phyloP scores from a whole-genome alignment of 2,888 invertebrate genomes.

The Cheiracanthium punctorium region DNA sequence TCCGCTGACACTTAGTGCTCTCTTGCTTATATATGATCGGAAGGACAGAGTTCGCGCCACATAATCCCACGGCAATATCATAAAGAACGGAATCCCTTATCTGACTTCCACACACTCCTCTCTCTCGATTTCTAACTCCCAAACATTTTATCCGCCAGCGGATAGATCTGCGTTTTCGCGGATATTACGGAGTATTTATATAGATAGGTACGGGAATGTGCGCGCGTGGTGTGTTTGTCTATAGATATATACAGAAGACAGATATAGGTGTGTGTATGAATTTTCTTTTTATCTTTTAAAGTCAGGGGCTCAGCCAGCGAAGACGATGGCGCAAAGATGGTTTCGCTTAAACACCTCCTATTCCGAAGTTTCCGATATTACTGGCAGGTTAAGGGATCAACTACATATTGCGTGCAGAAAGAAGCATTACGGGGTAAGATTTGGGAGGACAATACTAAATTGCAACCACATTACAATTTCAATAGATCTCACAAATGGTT shows the following conservation, averaged over 20 bases:
- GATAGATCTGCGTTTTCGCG: background rate
- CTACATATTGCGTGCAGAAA: background rate
- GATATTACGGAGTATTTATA: constrained; percentile 5
- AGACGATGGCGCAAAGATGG: background rate
- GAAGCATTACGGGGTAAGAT: too few species aligned
- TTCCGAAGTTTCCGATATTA: background rate
- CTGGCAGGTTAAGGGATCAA: background rate
- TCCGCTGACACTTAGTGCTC: background rate
- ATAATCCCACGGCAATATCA: constrained; percentile 53
- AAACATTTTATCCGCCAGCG: background rate
- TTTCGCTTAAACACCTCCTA: background rate
- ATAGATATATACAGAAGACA: too few species aligned
- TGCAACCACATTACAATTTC: too few species aligned
- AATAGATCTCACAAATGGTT: too few species aligned
- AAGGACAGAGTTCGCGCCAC: constrained; percentile 56
- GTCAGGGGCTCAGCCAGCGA: background rate
- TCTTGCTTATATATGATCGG: constrained; percentile 26
- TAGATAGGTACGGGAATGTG: background rate
- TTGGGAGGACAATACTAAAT: too few species aligned
- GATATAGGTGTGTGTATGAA: too few species aligned
- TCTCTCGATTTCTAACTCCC: background rate
- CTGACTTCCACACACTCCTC: constrained; percentile 42
- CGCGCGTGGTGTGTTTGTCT: background rate
- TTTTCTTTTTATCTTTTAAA: constrained; percentile 8
- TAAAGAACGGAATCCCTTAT: constrained; percentile 54